phyloP scores from a whole-genome alignment of 2,888 invertebrate species.

The Yponomeuta cagnagella region DNA sequence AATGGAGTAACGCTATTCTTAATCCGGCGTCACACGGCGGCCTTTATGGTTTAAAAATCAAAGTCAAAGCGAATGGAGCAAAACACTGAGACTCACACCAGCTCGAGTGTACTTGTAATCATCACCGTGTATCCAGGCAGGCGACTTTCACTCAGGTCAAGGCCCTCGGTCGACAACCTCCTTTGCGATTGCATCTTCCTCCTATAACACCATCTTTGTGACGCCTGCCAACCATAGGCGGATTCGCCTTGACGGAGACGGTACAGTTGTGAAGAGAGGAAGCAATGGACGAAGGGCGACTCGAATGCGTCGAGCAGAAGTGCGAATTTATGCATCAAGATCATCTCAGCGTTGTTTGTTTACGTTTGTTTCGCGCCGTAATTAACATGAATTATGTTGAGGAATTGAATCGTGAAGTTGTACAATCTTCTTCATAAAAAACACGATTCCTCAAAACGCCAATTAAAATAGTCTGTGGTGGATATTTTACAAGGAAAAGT shows the following conservation, averaged over 20 bases:
- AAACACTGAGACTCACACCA: background rate
- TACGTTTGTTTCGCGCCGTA: constrained; percentile 1
- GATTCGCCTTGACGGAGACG: background rate
- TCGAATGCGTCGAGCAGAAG: background rate
- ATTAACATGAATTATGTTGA: background rate
- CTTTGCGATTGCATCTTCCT: constrained; percentile 11
- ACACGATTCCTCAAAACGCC: too few relatives aligned
- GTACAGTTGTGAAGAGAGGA: background rate
- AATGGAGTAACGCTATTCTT: too few relatives aligned
- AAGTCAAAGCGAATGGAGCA: too few relatives aligned
- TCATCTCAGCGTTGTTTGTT: constrained; percentile 7
- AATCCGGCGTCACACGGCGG: too few relatives aligned
- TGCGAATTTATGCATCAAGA: background rate
- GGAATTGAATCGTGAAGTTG: constrained; percentile 5
- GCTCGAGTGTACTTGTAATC: constrained; percentile 16
- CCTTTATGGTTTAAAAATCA: too few relatives aligned
- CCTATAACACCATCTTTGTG: background rate
- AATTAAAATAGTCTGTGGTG: too few relatives aligned
- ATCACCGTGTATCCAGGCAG: constrained; percentile 14
- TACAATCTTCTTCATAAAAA: too few relatives aligned
- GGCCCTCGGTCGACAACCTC: constrained; percentile 45
- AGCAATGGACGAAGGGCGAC: background rate
- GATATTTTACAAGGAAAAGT: too few relatives aligned
- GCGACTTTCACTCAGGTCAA: constrained; percentile 58
- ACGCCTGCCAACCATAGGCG: background rate